A percentile compares a stretch with the other conserved stretches of the same genome.
Evolutionary conservation across 2,797 vertebrate genomes (phyloP).

Genomic region (Myiotriccus ornatus): DNA sequence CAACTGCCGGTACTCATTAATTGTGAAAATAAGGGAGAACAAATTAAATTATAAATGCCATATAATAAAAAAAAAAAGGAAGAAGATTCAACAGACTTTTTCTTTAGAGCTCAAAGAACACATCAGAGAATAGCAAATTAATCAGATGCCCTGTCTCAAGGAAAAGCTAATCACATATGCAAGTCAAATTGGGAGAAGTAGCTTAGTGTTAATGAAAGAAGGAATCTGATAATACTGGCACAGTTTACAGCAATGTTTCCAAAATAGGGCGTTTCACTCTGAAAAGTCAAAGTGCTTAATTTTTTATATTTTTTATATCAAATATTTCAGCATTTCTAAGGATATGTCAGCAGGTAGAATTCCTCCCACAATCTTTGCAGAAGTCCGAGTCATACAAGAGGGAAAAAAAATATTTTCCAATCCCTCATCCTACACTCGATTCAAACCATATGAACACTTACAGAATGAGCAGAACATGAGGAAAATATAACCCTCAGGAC

Average conservation of each 20-base stretch:
- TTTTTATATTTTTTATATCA: not conserved
- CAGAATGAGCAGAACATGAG: not conserved
- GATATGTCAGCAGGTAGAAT: not conserved
- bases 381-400: not conserved
- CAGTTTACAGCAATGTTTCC: not conserved
- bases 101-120: not conserved
- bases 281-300: not conserved
- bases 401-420: not conserved
- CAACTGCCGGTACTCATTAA: not conserved
- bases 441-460: not conserved
- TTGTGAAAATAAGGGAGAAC: not conserved
- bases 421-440: not conserved
- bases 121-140: not conserved
- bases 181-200: not conserved
- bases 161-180: not conserved
- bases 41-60: not conserved
- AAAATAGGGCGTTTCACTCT: not conserved
- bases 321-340: not conserved
- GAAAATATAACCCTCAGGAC: not conserved
- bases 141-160: not conserved
- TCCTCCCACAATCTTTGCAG: not conserved
- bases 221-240: not conserved
- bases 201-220: not conserved
- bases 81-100: not conserved
- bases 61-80: not conserved